These are phyloP conservation scores for Diprion similis DNA, from an alignment of 1,140 invertebrate species.

Conservation along the genomic window DNA sequence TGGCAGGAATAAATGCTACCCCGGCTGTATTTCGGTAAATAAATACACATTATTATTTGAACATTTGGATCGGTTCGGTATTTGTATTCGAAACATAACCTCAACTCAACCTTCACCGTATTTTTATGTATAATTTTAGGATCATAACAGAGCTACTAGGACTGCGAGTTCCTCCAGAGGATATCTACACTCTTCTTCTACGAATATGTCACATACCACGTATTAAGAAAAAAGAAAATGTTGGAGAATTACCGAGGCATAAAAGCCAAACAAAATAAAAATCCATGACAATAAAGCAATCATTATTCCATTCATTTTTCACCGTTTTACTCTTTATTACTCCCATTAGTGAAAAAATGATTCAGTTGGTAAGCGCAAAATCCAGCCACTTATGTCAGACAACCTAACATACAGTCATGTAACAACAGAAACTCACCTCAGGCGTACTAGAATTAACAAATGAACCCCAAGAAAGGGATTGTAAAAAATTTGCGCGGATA, in stretches of 20 bases:
- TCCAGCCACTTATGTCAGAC: no score
- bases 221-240: conserved; percentile 26
- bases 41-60: conserved; percentile 18
- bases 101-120: conserved; percentile 2
- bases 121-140: conserved; percentile 26
- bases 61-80: background rate
- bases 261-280: conserved; percentile 18
- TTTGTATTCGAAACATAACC: conserved; percentile 14
- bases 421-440: no score
- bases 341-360: no score
- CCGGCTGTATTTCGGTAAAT: conserved; percentile 44
- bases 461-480: no score
- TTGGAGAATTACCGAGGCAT: background rate
- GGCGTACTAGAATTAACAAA: no score
- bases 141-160: conserved; percentile 45
- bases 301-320: conserved; percentile 9
- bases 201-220: conserved; percentile 35
- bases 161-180: conserved; percentile 45
- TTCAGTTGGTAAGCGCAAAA: no score
- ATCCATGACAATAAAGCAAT: conserved; percentile 9
- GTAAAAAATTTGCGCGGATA: no score
- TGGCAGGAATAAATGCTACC: conserved; percentile 39
- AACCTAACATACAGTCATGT: no score
- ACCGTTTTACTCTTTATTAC: background rate
- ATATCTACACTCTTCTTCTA: conserved; percentile 44